phyloP scores from a whole-genome alignment of 2,888 invertebrate genomes.

The Ecliptopera silaceata region DNA sequence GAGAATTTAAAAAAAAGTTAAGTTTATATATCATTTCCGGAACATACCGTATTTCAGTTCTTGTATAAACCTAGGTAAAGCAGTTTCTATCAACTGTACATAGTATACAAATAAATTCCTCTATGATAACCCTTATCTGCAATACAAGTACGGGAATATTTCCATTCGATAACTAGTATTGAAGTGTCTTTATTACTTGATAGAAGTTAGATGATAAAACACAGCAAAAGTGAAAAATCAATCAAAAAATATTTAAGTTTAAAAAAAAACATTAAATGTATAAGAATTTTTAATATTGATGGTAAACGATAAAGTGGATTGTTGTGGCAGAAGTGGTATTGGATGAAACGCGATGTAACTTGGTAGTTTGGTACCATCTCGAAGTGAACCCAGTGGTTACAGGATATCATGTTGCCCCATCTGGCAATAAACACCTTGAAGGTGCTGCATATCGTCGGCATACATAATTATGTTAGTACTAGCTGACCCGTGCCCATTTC shows the following conservation, averaged over 20 bases:
- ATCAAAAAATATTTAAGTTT: background rate
- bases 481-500: slow-evolving; percentile 5
- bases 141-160: slow-evolving; percentile 30
- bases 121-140: slow-evolving; percentile 9
- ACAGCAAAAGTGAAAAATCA: background rate
- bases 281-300: slow-evolving; percentile 49
- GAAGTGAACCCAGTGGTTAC: background rate
- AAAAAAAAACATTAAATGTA: background rate
- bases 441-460: slow-evolving; percentile 64
- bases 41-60: too few relatives aligned
- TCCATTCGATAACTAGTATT: slow-evolving; percentile 33
- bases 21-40: too few relatives aligned
- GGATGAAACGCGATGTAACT: slow-evolving; percentile 51
- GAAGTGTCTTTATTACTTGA: slow-evolving; percentile 15
- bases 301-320: slow-evolving; percentile 47
- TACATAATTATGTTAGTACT: slow-evolving; percentile 73
- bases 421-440: slow-evolving; percentile 60
- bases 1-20: too few relatives aligned
- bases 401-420: slow-evolving; percentile 41
- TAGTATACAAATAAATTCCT: slow-evolving; percentile 8
- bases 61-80: background rate
- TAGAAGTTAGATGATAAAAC: background rate
- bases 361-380: background rate
- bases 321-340: slow-evolving; percentile 59
- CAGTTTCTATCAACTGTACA: slow-evolving; percentile 5